phyloP scores from a whole-genome alignment of 92 coral and sea anemone genomes.

The Paragorgia papillata region DNA sequence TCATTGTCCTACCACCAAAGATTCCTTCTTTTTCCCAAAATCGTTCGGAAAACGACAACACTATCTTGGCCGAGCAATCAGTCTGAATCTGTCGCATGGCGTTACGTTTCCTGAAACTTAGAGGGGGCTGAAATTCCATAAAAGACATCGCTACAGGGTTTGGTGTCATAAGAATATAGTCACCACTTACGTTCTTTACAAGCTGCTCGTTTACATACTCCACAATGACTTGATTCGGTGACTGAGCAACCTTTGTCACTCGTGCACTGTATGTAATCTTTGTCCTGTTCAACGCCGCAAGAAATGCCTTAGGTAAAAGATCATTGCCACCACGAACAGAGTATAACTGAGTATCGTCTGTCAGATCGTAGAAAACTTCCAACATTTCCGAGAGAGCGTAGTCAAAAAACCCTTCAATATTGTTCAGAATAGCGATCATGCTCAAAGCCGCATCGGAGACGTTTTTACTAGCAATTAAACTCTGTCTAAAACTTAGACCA shows the following conservation, averaged over 20 bases:
- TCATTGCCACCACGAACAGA: not conserved
- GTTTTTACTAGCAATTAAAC: not conserved
- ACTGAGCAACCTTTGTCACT: not conserved
- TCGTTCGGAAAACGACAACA: not conserved
- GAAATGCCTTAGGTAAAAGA: conserved; percentile 7
- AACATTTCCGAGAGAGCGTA: not conserved
- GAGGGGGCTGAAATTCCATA: not conserved
- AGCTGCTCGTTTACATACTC: not conserved
- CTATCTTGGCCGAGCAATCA: not conserved
- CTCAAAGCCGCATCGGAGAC: not conserved
- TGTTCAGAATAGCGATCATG: not conserved
- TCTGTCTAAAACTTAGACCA: not conserved
- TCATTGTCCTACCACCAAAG: not conserved
- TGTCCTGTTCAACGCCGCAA: not conserved
- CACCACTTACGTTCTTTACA: not conserved
- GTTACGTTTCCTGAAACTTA: not conserved
- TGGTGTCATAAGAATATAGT: not conserved
- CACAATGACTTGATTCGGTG: not conserved
- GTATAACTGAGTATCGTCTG: not conserved
- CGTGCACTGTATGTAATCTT: not conserved
- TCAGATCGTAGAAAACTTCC: not conserved
- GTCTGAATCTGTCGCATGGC: not conserved
- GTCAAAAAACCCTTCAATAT: not conserved
- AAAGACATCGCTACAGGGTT: not conserved
- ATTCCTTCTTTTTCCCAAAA: conserved; percentile 16